Evolutionary conservation across 2,797 vertebrate genomes (phyloP).

Genomic region (Balearica regulorum): DNA sequence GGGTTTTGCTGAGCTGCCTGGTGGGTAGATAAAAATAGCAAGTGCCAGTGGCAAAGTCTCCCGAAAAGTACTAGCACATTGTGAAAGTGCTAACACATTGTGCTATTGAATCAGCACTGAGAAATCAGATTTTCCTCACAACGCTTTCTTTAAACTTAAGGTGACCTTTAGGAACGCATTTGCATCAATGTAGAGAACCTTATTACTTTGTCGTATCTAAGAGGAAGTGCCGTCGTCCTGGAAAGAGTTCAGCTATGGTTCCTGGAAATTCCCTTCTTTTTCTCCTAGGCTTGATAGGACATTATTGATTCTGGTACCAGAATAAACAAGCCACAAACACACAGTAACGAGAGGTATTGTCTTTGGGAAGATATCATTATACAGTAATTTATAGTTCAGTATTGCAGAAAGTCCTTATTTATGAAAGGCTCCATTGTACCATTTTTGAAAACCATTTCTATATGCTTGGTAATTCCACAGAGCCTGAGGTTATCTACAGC

Average conservation of each 20-base stretch:
- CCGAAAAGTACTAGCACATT: slow-evolving; percentile 41
- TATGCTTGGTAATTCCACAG: background rate
- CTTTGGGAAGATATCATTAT: background rate
- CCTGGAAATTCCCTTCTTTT: background rate
- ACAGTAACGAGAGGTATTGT: slow-evolving; percentile 10
- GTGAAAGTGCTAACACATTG: slow-evolving; percentile 18
- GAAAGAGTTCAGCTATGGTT: background rate
- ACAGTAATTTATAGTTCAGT: background rate
- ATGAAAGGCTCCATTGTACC: background rate
- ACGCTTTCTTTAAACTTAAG: slow-evolving; percentile 24
- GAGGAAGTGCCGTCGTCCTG: background rate
- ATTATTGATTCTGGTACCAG: background rate
- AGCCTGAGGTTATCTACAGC: background rate
- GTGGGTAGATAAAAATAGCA: slow-evolving; percentile 67
- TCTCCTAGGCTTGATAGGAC: background rate
- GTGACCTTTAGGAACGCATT: slow-evolving; percentile 61
- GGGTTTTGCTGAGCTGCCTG: slow-evolving; percentile 62
- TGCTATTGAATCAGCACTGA: slow-evolving; percentile 67
- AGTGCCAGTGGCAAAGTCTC: slow-evolving; percentile 57
- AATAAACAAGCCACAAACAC: background rate
- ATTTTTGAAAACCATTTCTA: background rate
- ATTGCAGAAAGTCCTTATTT: background rate
- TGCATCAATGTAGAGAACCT: background rate
- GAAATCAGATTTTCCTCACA: slow-evolving; percentile 64
- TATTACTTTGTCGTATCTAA: background rate